These are phyloP conservation scores for Sylvicola fuscatus DNA, from an alignment of 2,888 invertebrate species.

Conservation along the genomic window DNA sequence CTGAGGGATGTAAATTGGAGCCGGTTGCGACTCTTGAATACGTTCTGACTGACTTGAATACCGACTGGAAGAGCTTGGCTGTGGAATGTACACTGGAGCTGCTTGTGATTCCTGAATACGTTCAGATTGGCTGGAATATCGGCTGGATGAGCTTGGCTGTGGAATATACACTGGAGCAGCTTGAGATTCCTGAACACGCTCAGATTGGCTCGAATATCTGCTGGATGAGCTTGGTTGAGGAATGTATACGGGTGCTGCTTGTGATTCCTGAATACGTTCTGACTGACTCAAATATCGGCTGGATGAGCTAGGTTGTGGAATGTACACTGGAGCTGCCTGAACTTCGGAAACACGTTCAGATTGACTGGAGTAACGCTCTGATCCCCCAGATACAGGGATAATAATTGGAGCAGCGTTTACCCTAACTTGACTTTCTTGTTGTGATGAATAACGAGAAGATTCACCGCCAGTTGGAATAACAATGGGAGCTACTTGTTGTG, in stretches of 20 bases:
- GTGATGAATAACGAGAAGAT: not conserved
- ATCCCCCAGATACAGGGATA: conserved; percentile 12
- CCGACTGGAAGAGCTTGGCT: too few relatives aligned
- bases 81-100: not conserved
- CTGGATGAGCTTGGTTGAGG: conserved; percentile 8
- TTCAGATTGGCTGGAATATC: conserved; percentile 1
- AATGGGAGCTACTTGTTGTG: conserved; percentile 2
- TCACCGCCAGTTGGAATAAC: not conserved
- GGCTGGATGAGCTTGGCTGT: not conserved
- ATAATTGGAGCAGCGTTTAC: conserved; percentile 10
- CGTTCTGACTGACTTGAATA: conserved; percentile 4
- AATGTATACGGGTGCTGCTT: conserved; percentile 5
- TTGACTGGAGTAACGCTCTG: conserved; percentile 9
- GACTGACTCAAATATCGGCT: conserved; percentile 8
- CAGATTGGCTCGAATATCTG: conserved; percentile 7
- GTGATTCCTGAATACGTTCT: conserved; percentile 5
- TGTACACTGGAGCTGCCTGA: not conserved
- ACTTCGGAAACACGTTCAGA: conserved; percentile 8
- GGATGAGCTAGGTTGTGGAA: conserved; percentile 6
- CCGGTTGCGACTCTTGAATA: not conserved
- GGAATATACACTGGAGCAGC: not conserved
- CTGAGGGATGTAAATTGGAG: not conserved
- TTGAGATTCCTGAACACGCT: not conserved
- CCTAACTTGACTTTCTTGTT: not conserved
- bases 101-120: not conserved